These are phyloP conservation scores for Solen grandis DNA, from an alignment of 1,140 invertebrate species.

Conservation along the genomic window DNA sequence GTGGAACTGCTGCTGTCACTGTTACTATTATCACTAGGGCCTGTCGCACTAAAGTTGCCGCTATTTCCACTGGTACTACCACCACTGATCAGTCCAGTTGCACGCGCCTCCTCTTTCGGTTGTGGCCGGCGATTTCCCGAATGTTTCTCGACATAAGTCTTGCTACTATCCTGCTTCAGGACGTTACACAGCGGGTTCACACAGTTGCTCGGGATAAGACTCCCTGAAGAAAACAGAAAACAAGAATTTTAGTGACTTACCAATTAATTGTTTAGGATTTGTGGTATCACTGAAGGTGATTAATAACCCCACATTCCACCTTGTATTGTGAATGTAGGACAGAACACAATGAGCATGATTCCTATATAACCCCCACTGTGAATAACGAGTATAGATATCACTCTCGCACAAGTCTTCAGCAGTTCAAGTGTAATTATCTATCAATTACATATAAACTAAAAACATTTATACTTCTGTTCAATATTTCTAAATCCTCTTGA, in stretches of 20 bases:
- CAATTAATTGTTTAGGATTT: not conserved
- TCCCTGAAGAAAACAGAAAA: conserved; percentile 84
- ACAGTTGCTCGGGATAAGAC: conserved; percentile 93
- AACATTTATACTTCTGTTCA: no score
- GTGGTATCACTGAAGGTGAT: not conserved
- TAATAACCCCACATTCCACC: not conserved
- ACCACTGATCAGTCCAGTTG: conserved; percentile 20
- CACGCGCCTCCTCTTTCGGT: conserved; percentile 39
- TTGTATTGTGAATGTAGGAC: not conserved
- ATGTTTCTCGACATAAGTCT: conserved; percentile 87
- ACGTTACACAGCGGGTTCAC: conserved; percentile 89
- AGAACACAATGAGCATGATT: not conserved
- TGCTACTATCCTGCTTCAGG: conserved; percentile 90
- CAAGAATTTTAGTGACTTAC: not conserved
- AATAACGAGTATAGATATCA: not conserved
- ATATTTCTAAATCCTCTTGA: no score
- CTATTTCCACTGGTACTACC: not conserved
- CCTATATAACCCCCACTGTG: not conserved
- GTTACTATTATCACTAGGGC: not conserved
- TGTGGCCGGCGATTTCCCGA: conserved; percentile 26
- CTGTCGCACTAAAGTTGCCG: not conserved
- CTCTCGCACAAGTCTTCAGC: not conserved
- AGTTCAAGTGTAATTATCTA: no score
- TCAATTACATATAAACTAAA: no score
- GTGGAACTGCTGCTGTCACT: conserved; percentile 5